phyloP scores from a whole-genome alignment of 2,888 invertebrate genomes.

The Petrophora chlorosata region DNA sequence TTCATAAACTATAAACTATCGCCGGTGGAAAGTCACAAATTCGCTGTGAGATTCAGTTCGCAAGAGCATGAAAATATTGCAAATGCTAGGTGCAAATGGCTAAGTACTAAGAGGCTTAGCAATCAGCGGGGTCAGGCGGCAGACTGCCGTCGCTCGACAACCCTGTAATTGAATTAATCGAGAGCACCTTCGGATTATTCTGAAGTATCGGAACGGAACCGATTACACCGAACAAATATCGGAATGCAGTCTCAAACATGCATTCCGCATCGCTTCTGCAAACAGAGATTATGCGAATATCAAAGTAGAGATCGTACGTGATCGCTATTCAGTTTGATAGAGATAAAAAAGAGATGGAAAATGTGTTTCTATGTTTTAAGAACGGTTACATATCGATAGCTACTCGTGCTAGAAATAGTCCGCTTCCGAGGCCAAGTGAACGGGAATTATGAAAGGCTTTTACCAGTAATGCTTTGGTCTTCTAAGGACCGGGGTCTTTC shows the following conservation, averaged over 20 bases:
- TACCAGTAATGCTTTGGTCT: no score
- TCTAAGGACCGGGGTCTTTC: no score
- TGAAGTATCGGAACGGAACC: slow-evolving; percentile 13
- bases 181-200: background rate
- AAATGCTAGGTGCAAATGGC: background rate
- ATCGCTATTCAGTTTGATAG: background rate
- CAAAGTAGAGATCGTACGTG: slow-evolving; percentile 13
- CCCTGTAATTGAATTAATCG: background rate
- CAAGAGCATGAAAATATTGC: background rate
- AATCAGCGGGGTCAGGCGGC: no score
- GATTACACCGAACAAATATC: slow-evolving; percentile 1
- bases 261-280: slow-evolving; percentile 8
- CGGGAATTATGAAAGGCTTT: no score
- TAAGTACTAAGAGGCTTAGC: no score
- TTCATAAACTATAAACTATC: background rate
- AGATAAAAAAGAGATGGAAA: no score
- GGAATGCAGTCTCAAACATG: slow-evolving; percentile 5
- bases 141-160: no score
- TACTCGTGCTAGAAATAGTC: no score
- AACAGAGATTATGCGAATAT: no score
- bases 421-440: no score
- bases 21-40: background rate
- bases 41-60: background rate
- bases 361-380: no score
- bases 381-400: no score